phyloP scores from a whole-genome alignment of 2,888 invertebrate species.

The Andrena praecox region DNA sequence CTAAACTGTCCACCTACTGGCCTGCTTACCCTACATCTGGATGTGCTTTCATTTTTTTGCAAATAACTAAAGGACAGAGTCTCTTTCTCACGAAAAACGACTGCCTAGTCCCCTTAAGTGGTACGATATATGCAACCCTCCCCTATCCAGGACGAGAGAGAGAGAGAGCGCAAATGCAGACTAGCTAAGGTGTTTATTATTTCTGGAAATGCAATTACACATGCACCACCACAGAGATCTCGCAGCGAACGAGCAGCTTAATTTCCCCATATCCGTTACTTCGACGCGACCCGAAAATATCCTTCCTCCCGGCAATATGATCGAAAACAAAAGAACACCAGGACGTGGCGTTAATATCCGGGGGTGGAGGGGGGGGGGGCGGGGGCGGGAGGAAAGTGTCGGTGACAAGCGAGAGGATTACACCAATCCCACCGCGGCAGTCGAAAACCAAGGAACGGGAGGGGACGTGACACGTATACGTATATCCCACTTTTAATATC shows the following conservation, averaged over 20 bases:
- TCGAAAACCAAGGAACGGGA: slow-evolving; percentile 16
- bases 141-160: too few species aligned
- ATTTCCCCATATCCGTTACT: background rate
- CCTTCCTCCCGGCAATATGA: background rate
- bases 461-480: background rate
- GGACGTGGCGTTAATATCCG: background rate
- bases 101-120: too few species aligned
- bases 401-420: slow-evolving; percentile 12
- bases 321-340: background rate
- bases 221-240: background rate
- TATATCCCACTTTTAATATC: slow-evolving; percentile 47
- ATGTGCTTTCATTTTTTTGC: too few species aligned
- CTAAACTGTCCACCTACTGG: too few species aligned
- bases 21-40: too few species aligned
- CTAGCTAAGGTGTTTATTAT: too few species aligned
- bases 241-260: background rate
- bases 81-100: too few species aligned
- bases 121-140: too few species aligned
- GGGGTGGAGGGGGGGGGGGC: too few species aligned
- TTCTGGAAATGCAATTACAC: background rate
- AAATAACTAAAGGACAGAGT: too few species aligned
- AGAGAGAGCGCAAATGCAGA: too few species aligned
- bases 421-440: background rate
- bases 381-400: background rate
- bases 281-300: background rate